Percentiles rank a stretch among this genome's conserved stretches.
Conservation (phyloP, 1,140 invertebrate species). For the Portunus trituberculatus region DNA sequence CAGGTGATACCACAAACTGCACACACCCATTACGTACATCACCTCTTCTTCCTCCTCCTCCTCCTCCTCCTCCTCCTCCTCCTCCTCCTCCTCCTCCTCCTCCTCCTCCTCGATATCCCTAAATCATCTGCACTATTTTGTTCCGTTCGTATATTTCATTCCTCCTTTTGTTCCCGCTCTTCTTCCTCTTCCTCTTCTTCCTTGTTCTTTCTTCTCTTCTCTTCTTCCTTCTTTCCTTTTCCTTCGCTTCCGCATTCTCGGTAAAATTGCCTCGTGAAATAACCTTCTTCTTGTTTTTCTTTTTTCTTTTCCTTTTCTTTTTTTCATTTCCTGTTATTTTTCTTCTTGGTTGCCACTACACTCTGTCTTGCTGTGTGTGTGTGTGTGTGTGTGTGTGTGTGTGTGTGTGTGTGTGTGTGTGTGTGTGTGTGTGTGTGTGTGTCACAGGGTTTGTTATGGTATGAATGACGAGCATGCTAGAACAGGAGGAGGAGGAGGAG, state of each 20-base stretch:
- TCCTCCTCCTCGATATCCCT: neutral
- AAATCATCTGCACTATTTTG: neutral
- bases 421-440: no score
- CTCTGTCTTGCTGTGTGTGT: neutral
- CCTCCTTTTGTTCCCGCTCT: neutral
- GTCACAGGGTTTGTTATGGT: no score
- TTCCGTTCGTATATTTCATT: neutral
- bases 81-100: constrained; percentile 5
- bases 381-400: neutral
- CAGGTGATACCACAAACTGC: neutral
- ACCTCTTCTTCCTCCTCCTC: neutral
- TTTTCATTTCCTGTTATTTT: no score
- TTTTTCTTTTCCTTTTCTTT: no score
- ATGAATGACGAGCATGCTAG: no score
- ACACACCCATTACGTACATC: neutral
- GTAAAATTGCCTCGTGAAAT: no score
- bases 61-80: constrained; percentile 21
- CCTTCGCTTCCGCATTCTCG: neutral
- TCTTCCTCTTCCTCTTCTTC: neutral
- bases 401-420: neutral
- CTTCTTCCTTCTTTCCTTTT: neutral
- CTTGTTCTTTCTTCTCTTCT: neutral
- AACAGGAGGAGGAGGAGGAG: no score
- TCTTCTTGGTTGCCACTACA: no score
- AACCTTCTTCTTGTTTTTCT: no score